Base-by-base conservation (phyloP, 2,113 vertebrate species). In the Leptobrachium leishanense region DNA sequence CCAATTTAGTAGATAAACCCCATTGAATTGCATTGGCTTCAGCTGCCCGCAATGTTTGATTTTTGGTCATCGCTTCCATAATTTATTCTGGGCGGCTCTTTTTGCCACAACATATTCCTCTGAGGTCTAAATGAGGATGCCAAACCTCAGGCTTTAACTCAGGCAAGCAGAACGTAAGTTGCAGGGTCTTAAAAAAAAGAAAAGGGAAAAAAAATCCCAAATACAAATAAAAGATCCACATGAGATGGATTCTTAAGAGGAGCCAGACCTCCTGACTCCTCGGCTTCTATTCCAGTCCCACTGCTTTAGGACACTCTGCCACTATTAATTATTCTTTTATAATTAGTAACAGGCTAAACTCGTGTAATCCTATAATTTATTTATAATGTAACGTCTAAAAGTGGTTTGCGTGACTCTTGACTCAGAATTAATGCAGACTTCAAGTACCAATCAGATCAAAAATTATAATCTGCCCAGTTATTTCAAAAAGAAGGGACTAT, bases 71-170 rank as follows among this genome's bases (percentile, higher is more conserved):
- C 62, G 62, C 62, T 10, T 64, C 20, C 82, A 85, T 88, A 86
- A 83, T 88, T 87, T 82, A 82, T 83, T 84, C 76, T 82, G 76
- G 77, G 79, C 77, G 83, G 67, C 46, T 81, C 76, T 85, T 86
- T 59, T 75, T 83, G 83, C 83, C 84, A 84, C 83, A 84, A 85
- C 83, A 84, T 50, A 9, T 1, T 0, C 75, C 83, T 81, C 72
- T 40, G 5, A 76, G 77, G 82, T 82, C 50, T 42, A 79, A 73
- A 82, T 84, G 86, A 20, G 62, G 39, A 64, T 39, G 62, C 62
- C 62, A 64, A 64, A 64, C 62, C 62, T 64, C 62, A 13, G 10
- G 62, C 4, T 64, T 64, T 39, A 9, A 64, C 6, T 64, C n/a
- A 64, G 55, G 13, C 55, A 11, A 59, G 55, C 55, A 59, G 8